phyloP scores from a whole-genome alignment of 2,113 vertebrate genomes.

The Seriola rivoliana region DNA sequence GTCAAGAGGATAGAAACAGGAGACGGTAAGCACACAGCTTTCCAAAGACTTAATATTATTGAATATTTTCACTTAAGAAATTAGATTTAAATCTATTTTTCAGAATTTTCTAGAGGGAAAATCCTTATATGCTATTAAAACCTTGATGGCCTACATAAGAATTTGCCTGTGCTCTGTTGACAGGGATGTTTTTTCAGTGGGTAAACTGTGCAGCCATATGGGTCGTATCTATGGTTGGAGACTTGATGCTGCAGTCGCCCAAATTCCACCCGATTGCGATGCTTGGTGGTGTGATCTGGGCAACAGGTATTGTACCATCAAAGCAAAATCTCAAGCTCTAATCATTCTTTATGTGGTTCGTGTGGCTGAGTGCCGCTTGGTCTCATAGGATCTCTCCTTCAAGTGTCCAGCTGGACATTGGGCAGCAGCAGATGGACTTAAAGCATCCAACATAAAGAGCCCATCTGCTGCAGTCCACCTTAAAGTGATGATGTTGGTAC shows the following conservation, averaged over 20 bases:
- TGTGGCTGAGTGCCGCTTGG: neutral
- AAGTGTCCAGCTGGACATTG: neutral
- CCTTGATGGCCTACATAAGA: neutral
- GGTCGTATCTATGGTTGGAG: slow-evolving; percentile 86
- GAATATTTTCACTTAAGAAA: too few species aligned
- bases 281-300: slow-evolving; percentile 92
- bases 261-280: slow-evolving; percentile 91
- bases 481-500: neutral
- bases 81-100: neutral
- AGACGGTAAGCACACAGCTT: slow-evolving; percentile 84
- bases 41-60: neutral
- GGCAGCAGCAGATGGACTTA: neutral
- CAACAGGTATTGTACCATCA: slow-evolving; percentile 86
- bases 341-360: neutral
- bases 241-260: slow-evolving; percentile 87
- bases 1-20: slow-evolving; percentile 91
- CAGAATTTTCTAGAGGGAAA: neutral
- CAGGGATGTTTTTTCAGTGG: slow-evolving; percentile 96
- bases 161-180: neutral
- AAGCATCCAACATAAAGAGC: neutral
- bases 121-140: neutral
- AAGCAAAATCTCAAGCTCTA: neutral
- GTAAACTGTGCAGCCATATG: slow-evolving; percentile 90
- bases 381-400: neutral
- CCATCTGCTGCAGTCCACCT: neutral